Evolutionary conservation across 1,140 invertebrate species (phyloP).

Genomic region (Periplaneta americana): DNA sequence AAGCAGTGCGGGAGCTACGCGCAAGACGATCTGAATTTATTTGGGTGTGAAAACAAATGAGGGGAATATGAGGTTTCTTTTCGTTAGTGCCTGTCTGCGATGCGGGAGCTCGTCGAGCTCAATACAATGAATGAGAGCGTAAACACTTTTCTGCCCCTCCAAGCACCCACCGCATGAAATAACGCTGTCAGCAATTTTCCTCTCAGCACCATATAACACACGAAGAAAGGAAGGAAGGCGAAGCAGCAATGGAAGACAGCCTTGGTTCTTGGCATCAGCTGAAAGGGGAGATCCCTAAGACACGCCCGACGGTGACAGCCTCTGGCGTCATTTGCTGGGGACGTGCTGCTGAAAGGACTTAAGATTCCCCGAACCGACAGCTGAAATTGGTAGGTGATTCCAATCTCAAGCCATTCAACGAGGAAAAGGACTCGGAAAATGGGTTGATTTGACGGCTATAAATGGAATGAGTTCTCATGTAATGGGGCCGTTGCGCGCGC

Average conservation of each 20-base stretch:
- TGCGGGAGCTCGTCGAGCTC: neutral
- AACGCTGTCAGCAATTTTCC: conserved; percentile 15
- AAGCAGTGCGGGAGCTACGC: too few relatives aligned
- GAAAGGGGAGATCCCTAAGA: neutral
- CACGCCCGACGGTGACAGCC: neutral
- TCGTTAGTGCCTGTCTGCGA: neutral
- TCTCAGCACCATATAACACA: conserved; percentile 4
- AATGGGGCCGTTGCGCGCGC: conserved; percentile 8
- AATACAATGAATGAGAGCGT: neutral
- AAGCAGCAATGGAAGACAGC: neutral
- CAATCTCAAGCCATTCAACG: conserved; percentile 19
- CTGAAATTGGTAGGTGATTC: conserved; percentile 22
- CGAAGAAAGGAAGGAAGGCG: conserved; percentile 1
- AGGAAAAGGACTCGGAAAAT: conserved; percentile 17
- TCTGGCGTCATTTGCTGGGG: neutral
- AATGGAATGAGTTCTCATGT: conserved; percentile 15
- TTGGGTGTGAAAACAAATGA: neutral
- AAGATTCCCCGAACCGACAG: neutral
- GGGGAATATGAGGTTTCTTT: neutral
- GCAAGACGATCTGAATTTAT: too few relatives aligned
- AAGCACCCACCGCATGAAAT: neutral
- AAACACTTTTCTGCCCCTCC: neutral
- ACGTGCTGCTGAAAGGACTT: neutral
- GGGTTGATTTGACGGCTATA: conserved; percentile 22
- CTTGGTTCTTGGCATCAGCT: neutral